Evolutionary conservation across 2,797 vertebrate species (phyloP).

Genomic region (Denticeps clupeoides): DNA sequence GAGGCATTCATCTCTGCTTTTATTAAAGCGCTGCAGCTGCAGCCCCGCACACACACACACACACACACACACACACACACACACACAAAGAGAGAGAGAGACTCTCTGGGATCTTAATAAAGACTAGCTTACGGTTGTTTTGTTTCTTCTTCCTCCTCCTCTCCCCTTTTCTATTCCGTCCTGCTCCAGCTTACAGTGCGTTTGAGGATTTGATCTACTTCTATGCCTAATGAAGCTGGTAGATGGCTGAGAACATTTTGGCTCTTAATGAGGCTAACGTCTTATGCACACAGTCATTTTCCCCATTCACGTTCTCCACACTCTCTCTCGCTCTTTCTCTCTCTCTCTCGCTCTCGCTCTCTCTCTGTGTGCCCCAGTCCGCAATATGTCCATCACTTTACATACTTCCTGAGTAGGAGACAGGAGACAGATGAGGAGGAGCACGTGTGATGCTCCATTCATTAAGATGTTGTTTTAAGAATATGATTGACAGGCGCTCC

Average conservation of each 20-base stretch:
- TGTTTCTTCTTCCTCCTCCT: background rate
- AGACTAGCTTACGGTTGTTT: conserved; percentile 41
- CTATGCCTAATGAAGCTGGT: conserved; percentile 32
- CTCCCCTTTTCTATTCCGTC: background rate
- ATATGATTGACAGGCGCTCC: too few species aligned
- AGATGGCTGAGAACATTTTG: conserved; percentile 23
- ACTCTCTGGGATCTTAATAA: conserved; percentile 42
- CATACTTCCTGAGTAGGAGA: too few species aligned
- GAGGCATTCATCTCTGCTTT: conserved; percentile 39
- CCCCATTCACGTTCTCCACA: background rate
- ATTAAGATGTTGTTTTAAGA: too few species aligned
- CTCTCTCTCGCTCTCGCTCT: background rate
- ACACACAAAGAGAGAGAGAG: conserved; percentile 1
- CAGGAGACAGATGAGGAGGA: too few species aligned
- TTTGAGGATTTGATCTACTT: background rate
- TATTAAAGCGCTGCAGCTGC: conserved; percentile 46
- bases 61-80: background rate
- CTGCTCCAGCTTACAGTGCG: background rate
- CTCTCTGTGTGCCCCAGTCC: too few species aligned
- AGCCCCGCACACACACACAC: background rate
- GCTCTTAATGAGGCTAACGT: conserved; percentile 26
- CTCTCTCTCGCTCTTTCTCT: background rate
- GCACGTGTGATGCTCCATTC: too few species aligned
- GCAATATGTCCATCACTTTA: too few species aligned
- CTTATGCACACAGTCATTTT: background rate